phyloP scores from a whole-genome alignment of 2,113 vertebrate genomes.

The Oriolus oriolus region DNA sequence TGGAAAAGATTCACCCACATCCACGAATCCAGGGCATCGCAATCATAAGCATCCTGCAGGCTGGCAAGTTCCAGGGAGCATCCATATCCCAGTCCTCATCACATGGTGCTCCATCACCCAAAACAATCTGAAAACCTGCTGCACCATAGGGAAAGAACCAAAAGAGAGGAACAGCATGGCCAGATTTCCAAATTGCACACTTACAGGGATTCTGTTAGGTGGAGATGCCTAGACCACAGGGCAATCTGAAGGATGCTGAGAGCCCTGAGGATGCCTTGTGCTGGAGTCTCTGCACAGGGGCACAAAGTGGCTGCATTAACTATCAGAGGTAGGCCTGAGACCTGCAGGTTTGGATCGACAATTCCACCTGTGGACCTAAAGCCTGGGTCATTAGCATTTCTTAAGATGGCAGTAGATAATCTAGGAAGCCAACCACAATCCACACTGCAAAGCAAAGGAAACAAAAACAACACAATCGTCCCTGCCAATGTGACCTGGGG shows the following conservation, averaged over 20 bases:
- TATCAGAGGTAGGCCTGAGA: neutral
- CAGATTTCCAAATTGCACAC: neutral
- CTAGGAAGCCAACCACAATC: neutral
- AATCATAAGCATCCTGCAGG: neutral
- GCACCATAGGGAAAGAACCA: neutral
- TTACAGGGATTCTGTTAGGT: neutral
- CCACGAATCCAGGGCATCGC: fast-evolving
- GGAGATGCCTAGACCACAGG: neutral
- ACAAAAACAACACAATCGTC: neutral
- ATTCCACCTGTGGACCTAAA: neutral
- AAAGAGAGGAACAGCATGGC: neutral
- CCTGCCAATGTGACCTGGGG: conserved; percentile 43
- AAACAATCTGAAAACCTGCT: neutral
- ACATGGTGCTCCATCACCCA: neutral
- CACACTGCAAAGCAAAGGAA: neutral
- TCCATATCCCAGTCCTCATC: neutral
- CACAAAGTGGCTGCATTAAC: neutral
- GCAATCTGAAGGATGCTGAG: neutral
- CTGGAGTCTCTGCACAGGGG: neutral
- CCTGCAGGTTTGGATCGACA: neutral
- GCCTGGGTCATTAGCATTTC: neutral
- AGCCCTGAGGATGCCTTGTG: neutral
- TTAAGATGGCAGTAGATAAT: conserved; percentile 17
- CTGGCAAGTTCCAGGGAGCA: neutral
- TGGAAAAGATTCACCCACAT: too few relatives aligned